phyloP scores from a whole-genome alignment of 2,888 invertebrate species.

The Brachypterus glaber region DNA sequence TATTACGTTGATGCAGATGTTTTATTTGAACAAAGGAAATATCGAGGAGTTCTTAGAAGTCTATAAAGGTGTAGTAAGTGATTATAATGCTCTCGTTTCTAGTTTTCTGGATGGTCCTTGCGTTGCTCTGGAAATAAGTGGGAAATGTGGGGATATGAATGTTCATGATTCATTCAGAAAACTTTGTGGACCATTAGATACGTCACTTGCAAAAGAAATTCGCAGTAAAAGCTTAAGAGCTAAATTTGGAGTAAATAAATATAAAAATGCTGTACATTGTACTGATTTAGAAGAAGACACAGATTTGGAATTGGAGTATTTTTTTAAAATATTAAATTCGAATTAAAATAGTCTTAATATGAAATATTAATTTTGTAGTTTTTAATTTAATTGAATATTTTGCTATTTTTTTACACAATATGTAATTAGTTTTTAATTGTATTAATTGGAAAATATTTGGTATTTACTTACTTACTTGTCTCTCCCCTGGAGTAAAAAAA shows the following conservation, averaged over 20 bases:
- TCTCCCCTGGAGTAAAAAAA: too few species aligned
- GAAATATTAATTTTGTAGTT: too few species aligned
- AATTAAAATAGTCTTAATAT: too few species aligned
- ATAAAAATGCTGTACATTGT: slow-evolving; percentile 85
- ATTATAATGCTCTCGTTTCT: slow-evolving; percentile 69
- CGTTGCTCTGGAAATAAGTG: slow-evolving; percentile 73
- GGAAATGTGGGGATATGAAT: slow-evolving; percentile 46
- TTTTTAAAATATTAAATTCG: slow-evolving; percentile 64
- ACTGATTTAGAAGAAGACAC: slow-evolving; percentile 88
- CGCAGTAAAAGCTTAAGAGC: slow-evolving; percentile 78
- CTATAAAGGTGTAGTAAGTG: slow-evolving; percentile 79
- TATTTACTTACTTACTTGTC: too few species aligned
- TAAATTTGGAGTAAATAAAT: slow-evolving; percentile 69
- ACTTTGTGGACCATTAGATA: slow-evolving; percentile 81
- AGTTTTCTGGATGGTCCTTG: slow-evolving; percentile 79
- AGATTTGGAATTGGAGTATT: slow-evolving; percentile 69
- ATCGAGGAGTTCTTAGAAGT: slow-evolving; percentile 89
- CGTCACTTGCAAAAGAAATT: slow-evolving; percentile 79
- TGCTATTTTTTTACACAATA: too few species aligned
- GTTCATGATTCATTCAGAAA: slow-evolving; percentile 67
- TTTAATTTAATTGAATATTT: too few species aligned
- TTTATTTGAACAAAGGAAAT: slow-evolving; percentile 67
- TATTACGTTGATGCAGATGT: slow-evolving; percentile 72
- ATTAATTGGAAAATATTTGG: too few species aligned
- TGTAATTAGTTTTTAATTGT: too few species aligned